These are phyloP conservation scores for Steinernema feltiae DNA, from an alignment of 1,140 invertebrate genomes.

Conservation along the genomic window DNA sequence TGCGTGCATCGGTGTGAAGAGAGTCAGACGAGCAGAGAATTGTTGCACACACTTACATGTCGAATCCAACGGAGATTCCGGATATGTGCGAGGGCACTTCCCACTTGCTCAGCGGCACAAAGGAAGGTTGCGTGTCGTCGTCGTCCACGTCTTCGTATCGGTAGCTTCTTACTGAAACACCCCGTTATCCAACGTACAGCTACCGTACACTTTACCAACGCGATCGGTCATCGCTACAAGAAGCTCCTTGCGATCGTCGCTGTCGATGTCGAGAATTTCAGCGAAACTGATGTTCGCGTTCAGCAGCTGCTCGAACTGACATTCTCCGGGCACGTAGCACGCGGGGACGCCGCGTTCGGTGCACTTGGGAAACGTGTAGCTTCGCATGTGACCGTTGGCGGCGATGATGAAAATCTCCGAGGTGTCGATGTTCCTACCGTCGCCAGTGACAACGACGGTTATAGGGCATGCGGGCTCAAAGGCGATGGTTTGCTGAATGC, in stretches of 20 bases:
- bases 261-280: conserved; percentile 48
- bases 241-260: conserved; percentile 41
- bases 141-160: not conserved
- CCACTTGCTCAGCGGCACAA: not conserved
- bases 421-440: not conserved
- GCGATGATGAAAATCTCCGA: conserved; percentile 17
- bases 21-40: no score
- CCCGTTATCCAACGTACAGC: not conserved
- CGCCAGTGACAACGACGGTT: conserved; percentile 16
- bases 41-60: not conserved
- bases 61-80: not conserved
- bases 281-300: conserved; percentile 47
- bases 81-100: not conserved
- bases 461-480: not conserved
- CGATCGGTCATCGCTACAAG: conserved; percentile 52
- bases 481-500: not conserved
- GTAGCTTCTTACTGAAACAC: not conserved
- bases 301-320: conserved; percentile 37
- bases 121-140: not conserved
- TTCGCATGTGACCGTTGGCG: conserved; percentile 13
- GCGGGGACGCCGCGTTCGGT: conserved; percentile 10
- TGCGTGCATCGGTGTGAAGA: no score
- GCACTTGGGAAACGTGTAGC: not conserved
- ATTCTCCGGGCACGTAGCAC: conserved; percentile 1
- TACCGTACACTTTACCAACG: conserved; percentile 38